Base-by-base conservation (phyloP, 2,113 vertebrate species). In the Cephalopholis sonnerati region DNA sequence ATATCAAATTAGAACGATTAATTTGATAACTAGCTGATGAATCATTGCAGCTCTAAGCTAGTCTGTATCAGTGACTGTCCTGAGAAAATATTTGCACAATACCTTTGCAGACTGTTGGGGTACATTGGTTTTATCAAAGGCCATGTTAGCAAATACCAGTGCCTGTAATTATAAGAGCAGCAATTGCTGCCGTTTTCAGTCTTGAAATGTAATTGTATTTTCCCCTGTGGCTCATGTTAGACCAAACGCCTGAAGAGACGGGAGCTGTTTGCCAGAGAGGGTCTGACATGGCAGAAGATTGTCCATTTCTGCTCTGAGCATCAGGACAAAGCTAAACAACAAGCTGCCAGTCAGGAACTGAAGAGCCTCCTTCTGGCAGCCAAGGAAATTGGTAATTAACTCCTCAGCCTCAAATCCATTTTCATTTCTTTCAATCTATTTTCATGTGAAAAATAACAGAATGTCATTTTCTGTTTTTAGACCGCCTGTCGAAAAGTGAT, bases 221-320 rank as follows among this genome's bases (percentile, higher is more conserved):
- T 41, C 58, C 22, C 9, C 57, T 83, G 63, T 86, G 50, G 27
- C 39, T 81, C 46, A 16, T 95, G 73, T 90, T 83, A 99, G 98
- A 87, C 93, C 79, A 99, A 99, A 89, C 96, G 98, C 80, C 92
- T 95, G 86, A 97, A 97, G 92, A 94, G 96, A 70, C 95, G 96
- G 89, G 93, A 97, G 87, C 92, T 95, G 77, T 94, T 96, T 87
- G 91, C 96, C 91, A 96, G 94, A 72, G 96, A 96, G 77, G 96
- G 96, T 73, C 93, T 98, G 84, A 97, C 96, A 5, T 99, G 98
- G 98, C 96, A 96, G 93, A 98, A 97, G 93, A 96, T 99, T 89
- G 85, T 95, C 85, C 95, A 94, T 85, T 98, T 98, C 93, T 95
- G 98, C 91, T 95, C 94, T 50, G 96, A 97, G 81, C 95, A 96